Evolutionary conservation across 1,140 invertebrate genomes (phyloP).

Genomic region (Archegozetes longisetosus): DNA sequence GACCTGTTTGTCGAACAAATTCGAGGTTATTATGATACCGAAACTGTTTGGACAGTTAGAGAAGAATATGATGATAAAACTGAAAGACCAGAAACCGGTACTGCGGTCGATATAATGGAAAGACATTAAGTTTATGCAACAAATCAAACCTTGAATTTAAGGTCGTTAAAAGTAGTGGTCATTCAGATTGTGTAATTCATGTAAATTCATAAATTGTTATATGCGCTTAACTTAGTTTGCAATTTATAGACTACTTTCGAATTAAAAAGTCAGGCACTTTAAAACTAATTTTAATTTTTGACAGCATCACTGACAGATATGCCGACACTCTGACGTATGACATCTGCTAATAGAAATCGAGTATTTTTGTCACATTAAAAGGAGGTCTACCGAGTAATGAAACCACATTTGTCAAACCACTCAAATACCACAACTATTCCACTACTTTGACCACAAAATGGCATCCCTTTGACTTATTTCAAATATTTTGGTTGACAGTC

Average conservation of each 20-base stretch:
- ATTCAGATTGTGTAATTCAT: no score
- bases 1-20: conserved; percentile 60
- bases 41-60: conserved; percentile 75
- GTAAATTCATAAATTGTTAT: no score
- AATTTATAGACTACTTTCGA: no score
- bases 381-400: conserved; percentile 28
- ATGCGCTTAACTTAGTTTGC: no score
- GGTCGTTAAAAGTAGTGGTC: no score
- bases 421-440: conserved; percentile 26
- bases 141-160: background rate
- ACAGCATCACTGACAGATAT: no score
- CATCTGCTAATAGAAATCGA: conserved; percentile 18
- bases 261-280: no score
- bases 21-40: conserved; percentile 61
- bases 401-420: conserved; percentile 27
- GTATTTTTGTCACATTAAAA: conserved; percentile 26
- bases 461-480: conserved; percentile 31
- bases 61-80: conserved; percentile 45
- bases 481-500: conserved; percentile 27
- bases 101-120: conserved; percentile 12
- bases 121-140: conserved; percentile 17
- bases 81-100: conserved; percentile 8
- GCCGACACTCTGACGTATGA: conserved; percentile 14
- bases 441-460: conserved; percentile 33
- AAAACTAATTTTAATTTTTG: no score